These are phyloP conservation scores for Acromyrmex heyeri DNA, from an alignment of 1,140 invertebrate species.

Conservation along the genomic window DNA sequence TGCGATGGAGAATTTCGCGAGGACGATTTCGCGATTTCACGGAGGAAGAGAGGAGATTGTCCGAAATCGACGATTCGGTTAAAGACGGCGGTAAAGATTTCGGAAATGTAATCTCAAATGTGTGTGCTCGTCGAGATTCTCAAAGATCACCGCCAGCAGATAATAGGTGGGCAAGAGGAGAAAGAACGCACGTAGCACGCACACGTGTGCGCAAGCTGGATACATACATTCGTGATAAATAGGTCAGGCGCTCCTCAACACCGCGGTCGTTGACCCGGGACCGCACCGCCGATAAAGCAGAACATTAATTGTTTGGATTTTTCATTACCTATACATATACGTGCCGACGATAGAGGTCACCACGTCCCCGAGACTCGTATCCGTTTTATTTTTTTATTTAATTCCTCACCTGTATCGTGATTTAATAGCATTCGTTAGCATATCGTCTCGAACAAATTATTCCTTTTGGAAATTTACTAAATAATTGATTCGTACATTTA, in stretches of 20 bases:
- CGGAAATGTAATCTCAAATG: not conserved
- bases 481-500: not conserved
- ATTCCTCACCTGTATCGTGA: not conserved
- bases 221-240: constrained; percentile 72
- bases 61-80: not conserved
- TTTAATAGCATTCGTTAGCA: not conserved
- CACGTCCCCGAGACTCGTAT: constrained; percentile 1
- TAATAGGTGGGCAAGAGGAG: not conserved
- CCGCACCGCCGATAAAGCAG: constrained; percentile 76
- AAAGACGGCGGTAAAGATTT: not conserved
- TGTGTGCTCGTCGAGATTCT: too few relatives aligned
- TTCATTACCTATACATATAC: constrained; percentile 59
- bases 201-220: constrained; percentile 52
- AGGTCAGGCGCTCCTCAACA: constrained; percentile 78
- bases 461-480: not conserved
- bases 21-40: not conserved
- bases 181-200: constrained; percentile 11
- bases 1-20: not conserved
- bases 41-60: not conserved
- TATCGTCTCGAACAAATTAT: not conserved
- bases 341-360: constrained; percentile 76
- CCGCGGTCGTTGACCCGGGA: constrained; percentile 76
- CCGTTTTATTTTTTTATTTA: not conserved
- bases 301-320: constrained; percentile 66
- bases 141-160: not conserved